Evolutionary conservation across 2,797 vertebrate species (phyloP).

Genomic region (Kryptopterus vitreolus): DNA sequence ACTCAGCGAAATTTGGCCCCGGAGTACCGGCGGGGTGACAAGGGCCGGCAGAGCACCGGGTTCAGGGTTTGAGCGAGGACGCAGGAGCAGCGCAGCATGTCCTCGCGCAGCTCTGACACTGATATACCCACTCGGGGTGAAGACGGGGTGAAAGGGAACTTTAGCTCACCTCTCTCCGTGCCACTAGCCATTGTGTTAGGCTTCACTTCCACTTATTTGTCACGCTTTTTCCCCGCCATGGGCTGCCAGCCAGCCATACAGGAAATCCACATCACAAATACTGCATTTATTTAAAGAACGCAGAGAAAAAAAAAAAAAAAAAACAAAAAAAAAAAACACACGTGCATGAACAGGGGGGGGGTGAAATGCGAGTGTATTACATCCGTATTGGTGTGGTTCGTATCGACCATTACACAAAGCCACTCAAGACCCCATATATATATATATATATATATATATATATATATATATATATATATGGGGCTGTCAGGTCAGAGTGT

Average conservation of each 20-base stretch:
- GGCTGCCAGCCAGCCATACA: slow-evolving; percentile 66
- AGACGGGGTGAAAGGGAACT: slow-evolving; percentile 43
- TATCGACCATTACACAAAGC: too few relatives aligned
- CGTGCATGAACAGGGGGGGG: slow-evolving; percentile 43
- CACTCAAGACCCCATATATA: background rate
- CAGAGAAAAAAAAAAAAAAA: slow-evolving; percentile 45
- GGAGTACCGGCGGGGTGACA: background rate
- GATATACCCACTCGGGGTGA: slow-evolving; percentile 47
- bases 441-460: background rate
- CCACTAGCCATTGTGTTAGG: slow-evolving; percentile 62
- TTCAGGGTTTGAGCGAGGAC: background rate
- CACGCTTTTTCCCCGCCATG: slow-evolving; percentile 62
- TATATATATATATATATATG: too few relatives aligned
- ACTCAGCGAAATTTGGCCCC: background rate
- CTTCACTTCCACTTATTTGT: slow-evolving; percentile 67
- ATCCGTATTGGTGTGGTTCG: background rate
- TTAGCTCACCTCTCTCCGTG: slow-evolving; percentile 46
- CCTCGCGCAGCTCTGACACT: slow-evolving; percentile 26
- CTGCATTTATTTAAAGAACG: slow-evolving; percentile 44
- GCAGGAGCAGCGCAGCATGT: background rate
- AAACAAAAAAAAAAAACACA: slow-evolving; percentile 13
- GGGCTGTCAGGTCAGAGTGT: too few relatives aligned
- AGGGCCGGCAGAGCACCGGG: too few relatives aligned
- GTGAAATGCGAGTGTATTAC: background rate
- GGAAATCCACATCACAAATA: slow-evolving; percentile 73